phyloP scores from a whole-genome alignment of 2,888 invertebrate genomes.

The Catocala fraxini region DNA sequence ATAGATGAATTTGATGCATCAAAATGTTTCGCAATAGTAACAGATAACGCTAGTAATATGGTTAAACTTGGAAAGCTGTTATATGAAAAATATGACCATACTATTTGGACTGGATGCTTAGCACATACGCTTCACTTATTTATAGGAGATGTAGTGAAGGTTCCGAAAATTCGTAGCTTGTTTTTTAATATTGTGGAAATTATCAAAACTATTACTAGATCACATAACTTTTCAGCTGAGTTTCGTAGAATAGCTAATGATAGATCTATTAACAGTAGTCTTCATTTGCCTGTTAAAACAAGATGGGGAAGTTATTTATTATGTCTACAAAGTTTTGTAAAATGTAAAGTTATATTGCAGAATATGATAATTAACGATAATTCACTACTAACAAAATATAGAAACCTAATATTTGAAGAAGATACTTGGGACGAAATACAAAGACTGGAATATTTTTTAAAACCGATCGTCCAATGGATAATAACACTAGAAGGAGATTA shows the following conservation, averaged over 20 bases:
- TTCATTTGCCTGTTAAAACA: constrained; percentile 1
- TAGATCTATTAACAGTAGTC: neutral
- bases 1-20: constrained; percentile 1
- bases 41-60: constrained; percentile 4
- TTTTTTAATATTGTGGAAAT: neutral
- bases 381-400: neutral
- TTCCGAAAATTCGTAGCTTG: neutral
- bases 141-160: neutral
- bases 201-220: constrained; percentile 1
- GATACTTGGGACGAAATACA: neutral
- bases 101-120: constrained; percentile 1
- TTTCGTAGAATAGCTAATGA: constrained; percentile 1
- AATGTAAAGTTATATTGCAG: neutral
- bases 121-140: constrained; percentile 1
- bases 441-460: neutral
- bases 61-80: constrained; percentile 3
- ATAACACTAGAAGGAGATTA: constrained; percentile 1
- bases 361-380: neutral
- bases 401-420: neutral
- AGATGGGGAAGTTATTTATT: neutral
- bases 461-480: constrained; percentile 1
- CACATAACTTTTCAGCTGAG: constrained; percentile 1
- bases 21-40: constrained; percentile 2
- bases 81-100: neutral
- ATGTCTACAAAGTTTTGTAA: constrained; percentile 1